phyloP scores from a whole-genome alignment of 1,140 invertebrate genomes.

The Zaprionus africanus region DNA sequence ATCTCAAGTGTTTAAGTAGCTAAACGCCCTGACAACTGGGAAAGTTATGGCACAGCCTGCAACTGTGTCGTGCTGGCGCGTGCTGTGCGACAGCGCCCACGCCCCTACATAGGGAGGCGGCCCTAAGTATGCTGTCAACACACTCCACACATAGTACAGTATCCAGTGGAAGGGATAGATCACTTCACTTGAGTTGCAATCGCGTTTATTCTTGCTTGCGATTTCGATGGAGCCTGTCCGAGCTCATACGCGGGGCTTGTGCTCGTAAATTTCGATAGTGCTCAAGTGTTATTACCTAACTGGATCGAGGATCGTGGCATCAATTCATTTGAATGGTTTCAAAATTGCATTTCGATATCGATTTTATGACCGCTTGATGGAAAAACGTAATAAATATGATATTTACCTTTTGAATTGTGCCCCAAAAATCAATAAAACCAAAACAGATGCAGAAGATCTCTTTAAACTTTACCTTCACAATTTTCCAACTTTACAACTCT shows the following conservation, averaged over 20 bases:
- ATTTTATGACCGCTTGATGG: constrained; percentile 71
- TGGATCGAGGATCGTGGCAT: constrained; percentile 21
- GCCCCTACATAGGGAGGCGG: constrained; percentile 21
- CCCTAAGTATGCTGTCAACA: constrained; percentile 74
- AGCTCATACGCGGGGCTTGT: constrained; percentile 37
- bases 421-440: background rate
- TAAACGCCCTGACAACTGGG: constrained; percentile 74
- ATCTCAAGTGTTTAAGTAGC: constrained; percentile 81
- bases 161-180: constrained; percentile 22
- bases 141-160: constrained; percentile 19
- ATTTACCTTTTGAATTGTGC: constrained; percentile 29
- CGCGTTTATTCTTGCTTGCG: constrained; percentile 46
- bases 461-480: constrained; percentile 3
- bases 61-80: constrained; percentile 60
- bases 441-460: constrained; percentile 26
- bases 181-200: constrained; percentile 58
- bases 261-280: constrained; percentile 74
- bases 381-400: constrained; percentile 65
- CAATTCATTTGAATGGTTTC: constrained; percentile 71
- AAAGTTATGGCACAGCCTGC: constrained; percentile 74
- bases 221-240: constrained; percentile 45
- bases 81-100: constrained; percentile 53
- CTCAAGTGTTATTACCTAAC: constrained; percentile 61
- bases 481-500: constrained; percentile 1
- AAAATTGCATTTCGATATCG: constrained; percentile 66